These are phyloP conservation scores for Propsilocerus akamusi DNA, from an alignment of 1,140 invertebrate species.

Conservation along the genomic window DNA sequence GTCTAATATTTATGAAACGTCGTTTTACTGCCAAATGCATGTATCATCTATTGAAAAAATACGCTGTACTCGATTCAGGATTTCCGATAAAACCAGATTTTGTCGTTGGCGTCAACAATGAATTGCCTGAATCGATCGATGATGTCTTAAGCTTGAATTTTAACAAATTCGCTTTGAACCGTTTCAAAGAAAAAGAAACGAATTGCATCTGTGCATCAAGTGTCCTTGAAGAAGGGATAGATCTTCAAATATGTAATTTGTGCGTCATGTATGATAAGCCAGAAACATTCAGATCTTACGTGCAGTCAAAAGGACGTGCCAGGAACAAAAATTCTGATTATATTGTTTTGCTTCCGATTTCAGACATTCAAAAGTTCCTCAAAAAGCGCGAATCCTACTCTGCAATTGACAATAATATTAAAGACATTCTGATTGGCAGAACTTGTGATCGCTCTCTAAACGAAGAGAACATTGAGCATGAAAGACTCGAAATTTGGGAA, in stretches of 20 bases:
- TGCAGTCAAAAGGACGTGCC: slow-evolving; percentile 61
- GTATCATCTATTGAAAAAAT: slow-evolving; percentile 46
- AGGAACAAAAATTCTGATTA: slow-evolving; percentile 21
- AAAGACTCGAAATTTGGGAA: slow-evolving; percentile 22
- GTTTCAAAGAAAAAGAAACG: slow-evolving; percentile 30
- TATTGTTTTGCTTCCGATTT: slow-evolving; percentile 16
- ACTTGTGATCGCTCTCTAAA: slow-evolving; percentile 26
- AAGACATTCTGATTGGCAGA: slow-evolving; percentile 32
- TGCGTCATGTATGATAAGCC: slow-evolving; percentile 56
- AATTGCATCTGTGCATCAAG: slow-evolving; percentile 70
- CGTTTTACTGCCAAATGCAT: slow-evolving; percentile 60
- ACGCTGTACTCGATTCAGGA: slow-evolving; percentile 14
- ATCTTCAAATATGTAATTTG: slow-evolving; percentile 62
- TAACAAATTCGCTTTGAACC: slow-evolving; percentile 32
- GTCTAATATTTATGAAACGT: slow-evolving; percentile 65
- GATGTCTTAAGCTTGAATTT: slow-evolving; percentile 13
- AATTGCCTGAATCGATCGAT: slow-evolving; percentile 11
- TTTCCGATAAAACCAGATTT: slow-evolving; percentile 45
- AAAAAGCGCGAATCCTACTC: slow-evolving; percentile 21
- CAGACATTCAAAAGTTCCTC: slow-evolving; percentile 11
- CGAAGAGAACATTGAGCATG: slow-evolving; percentile 26
- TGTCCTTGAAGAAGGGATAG: slow-evolving; percentile 69
- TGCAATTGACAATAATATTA: slow-evolving; percentile 21
- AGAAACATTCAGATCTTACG: slow-evolving; percentile 56
- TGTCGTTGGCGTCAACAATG: slow-evolving; percentile 37